phyloP scores from a whole-genome alignment of 30 jellyfish, hydroid and myxozoan genomes.

The Mastigias papua region DNA sequence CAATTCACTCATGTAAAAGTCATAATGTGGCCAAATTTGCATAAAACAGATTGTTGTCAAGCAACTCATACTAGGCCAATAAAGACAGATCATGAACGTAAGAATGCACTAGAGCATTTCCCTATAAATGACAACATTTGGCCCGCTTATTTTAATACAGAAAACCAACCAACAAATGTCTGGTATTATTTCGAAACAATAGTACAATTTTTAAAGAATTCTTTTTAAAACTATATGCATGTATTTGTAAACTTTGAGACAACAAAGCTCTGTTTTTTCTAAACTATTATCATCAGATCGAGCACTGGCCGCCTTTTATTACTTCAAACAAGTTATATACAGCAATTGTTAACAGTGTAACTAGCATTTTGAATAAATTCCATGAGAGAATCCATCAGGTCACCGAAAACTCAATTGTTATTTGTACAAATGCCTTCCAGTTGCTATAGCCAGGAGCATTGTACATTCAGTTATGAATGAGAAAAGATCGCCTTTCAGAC shows the following conservation, averaged over 20 bases:
- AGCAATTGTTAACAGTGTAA: background rate
- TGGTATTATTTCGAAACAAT: conserved; percentile 4
- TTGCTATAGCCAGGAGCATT: background rate
- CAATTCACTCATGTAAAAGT: no score
- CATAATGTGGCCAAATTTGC: no score
- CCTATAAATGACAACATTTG: background rate
- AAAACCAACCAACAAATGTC: background rate
- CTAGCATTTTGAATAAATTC: background rate
- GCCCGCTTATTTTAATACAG: background rate
- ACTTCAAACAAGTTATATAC: background rate
- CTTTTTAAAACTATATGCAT: background rate
- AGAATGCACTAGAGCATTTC: background rate
- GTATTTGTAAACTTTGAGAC: conserved; percentile 23
- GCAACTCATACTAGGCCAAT: no score
- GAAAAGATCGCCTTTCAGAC: background rate
- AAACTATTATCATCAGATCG: background rate
- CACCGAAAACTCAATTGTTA: background rate
- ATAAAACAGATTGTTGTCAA: no score
- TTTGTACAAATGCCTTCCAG: background rate
- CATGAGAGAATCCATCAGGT: background rate
- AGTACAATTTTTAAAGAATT: background rate
- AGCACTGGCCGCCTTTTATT: conserved; percentile 19
- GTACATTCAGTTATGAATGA: background rate
- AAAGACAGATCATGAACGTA: no score
- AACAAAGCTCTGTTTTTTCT: conserved; percentile 12